Percentiles rank a stretch among this genome's conserved stretches.
These are phyloP conservation scores for Styela clava DNA, from an alignment of 23 tunicate species.

Conservation along the genomic window DNA sequence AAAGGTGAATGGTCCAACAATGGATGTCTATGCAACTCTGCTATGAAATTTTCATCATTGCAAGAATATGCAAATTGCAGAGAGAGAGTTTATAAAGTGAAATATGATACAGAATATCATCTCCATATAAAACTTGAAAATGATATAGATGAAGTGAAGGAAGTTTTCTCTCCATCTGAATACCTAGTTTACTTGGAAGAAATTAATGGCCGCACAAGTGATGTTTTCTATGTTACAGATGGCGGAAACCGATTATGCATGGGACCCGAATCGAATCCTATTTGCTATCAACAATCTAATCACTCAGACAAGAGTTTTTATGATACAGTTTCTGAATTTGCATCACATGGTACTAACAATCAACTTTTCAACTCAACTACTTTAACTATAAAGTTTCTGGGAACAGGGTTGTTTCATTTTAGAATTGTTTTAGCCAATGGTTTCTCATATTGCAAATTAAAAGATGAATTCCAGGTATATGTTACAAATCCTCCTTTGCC, in stretches of 20 bases:
- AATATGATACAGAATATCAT: slow-evolving; percentile 36
- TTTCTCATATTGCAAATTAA: slow-evolving; percentile 45
- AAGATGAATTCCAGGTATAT: slow-evolving; percentile 79
- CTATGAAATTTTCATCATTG: slow-evolving; percentile 51
- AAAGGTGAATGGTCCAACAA: background rate
- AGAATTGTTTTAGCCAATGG: slow-evolving; percentile 51
- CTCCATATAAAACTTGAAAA: slow-evolving; percentile 31
- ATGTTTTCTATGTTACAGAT: slow-evolving; percentile 32
- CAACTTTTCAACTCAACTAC: slow-evolving; percentile 35
- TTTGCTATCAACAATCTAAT: background rate
- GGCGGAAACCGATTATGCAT: slow-evolving; percentile 1
- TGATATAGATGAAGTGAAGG: background rate
- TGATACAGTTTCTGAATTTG: background rate
- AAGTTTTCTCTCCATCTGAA: background rate
- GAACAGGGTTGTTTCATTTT: slow-evolving; percentile 66
- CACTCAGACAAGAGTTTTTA: background rate
- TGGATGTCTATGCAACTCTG: slow-evolving; percentile 44
- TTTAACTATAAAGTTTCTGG: slow-evolving; percentile 47
- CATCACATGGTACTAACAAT: slow-evolving; percentile 20
- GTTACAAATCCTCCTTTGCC: slow-evolving; percentile 82
- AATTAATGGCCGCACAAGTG: slow-evolving; percentile 55
- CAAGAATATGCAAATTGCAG: slow-evolving; percentile 52
- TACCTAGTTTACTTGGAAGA: slow-evolving; percentile 60
- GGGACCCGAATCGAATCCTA: background rate
- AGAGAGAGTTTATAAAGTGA: slow-evolving; percentile 64